phyloP scores from a whole-genome alignment of 2,113 vertebrate genomes.

The Rhinichthys klamathensis region DNA sequence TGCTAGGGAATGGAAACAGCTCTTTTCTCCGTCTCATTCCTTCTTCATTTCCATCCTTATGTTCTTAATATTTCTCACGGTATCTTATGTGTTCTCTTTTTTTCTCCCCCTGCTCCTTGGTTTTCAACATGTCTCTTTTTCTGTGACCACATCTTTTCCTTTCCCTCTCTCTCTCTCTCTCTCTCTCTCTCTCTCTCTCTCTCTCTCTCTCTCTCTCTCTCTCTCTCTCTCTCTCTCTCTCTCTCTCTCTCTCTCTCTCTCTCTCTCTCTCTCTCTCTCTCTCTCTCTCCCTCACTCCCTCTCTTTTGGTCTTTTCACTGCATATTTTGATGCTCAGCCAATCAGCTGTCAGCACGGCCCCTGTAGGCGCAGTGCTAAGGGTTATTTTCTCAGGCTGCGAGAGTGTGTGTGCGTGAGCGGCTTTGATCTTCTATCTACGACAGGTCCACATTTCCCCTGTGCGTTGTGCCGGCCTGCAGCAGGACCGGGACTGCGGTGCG shows the following conservation, averaged over 20 bases:
- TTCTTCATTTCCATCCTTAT: slow-evolving; percentile 44
- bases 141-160: background rate
- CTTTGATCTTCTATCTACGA: slow-evolving; percentile 43
- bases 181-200: slow-evolving; percentile 3
- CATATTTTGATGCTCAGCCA: slow-evolving; percentile 36
- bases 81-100: background rate
- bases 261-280: background rate
- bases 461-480: slow-evolving; percentile 7
- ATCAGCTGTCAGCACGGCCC: slow-evolving; percentile 37
- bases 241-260: too few species aligned
- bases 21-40: slow-evolving; percentile 39
- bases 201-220: slow-evolving; percentile 29
- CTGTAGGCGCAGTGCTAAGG: slow-evolving; percentile 52
- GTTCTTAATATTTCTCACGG: slow-evolving; percentile 12
- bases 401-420: background rate
- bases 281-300: slow-evolving; percentile 15
- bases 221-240: background rate
- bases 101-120: background rate
- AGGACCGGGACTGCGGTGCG: background rate
- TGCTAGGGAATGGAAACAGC: slow-evolving; percentile 66
- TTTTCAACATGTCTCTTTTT: slow-evolving; percentile 13
- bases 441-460: slow-evolving; percentile 41
- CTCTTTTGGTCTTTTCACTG: slow-evolving; percentile 29
- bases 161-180: background rate
- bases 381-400: slow-evolving; percentile 63